phyloP scores from a whole-genome alignment of 2,888 invertebrate species.

The Limulus polyphemus region DNA sequence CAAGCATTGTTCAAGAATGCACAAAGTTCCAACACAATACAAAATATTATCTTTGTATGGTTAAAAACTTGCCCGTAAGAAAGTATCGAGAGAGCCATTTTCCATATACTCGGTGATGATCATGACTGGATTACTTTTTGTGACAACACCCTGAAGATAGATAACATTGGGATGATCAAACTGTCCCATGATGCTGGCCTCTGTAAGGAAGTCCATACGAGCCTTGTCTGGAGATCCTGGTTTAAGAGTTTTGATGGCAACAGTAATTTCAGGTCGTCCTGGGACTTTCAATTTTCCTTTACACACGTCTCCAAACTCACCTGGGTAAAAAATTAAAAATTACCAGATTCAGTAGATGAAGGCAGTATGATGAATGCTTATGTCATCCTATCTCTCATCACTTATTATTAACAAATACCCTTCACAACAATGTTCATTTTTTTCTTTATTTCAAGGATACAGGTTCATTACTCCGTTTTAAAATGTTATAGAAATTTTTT shows the following conservation, averaged over 20 bases:
- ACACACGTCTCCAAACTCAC: conserved; percentile 98
- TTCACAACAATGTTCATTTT: too few species aligned
- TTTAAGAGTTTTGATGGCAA: conserved; percentile 89
- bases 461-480: too few species aligned
- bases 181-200: conserved; percentile 99
- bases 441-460: too few species aligned
- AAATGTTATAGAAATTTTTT: too few species aligned
- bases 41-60: too few species aligned
- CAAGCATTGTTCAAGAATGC: too few species aligned
- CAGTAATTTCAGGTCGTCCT: conserved; percentile 65
- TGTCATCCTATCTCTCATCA: too few species aligned
- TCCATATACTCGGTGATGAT: conserved; percentile 99
- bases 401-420: too few species aligned
- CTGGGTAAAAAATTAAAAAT: conserved; percentile 24
- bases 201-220: conserved; percentile 92
- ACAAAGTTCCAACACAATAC: too few species aligned
- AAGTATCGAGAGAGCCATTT: conserved; percentile 94
- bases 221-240: conserved; percentile 81
- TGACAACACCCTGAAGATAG: conserved; percentile 94
- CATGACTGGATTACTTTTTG: conserved; percentile 89
- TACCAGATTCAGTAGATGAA: too few species aligned
- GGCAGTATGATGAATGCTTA: too few species aligned
- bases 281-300: conserved; percentile 83
- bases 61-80: conserved; percentile 52
- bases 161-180: conserved; percentile 99